Evolutionary conservation across 2,113 vertebrate genomes (phyloP).

Genomic region (Indicator maculatus): DNA sequence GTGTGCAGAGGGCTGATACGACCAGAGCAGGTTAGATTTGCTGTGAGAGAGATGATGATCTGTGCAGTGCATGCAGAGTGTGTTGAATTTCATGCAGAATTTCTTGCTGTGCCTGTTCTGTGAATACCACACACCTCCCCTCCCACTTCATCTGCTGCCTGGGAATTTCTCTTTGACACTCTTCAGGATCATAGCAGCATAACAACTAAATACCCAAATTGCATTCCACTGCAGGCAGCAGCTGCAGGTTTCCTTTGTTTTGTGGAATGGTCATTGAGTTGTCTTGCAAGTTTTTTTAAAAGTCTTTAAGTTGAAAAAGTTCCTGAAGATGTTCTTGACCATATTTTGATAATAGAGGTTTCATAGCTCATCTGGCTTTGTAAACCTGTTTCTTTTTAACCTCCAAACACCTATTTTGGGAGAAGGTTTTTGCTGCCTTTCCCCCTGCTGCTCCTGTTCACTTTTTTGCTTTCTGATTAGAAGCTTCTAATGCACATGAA

Average conservation of each 20-base stretch:
- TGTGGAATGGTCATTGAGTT: neutral
- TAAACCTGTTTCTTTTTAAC: neutral
- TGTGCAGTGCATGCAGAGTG: neutral
- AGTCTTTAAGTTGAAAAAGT: neutral
- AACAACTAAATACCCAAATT: neutral
- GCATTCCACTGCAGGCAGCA: neutral
- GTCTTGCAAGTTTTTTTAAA: neutral
- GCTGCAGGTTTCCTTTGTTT: neutral
- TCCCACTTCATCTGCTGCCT: neutral
- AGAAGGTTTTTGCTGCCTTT: neutral
- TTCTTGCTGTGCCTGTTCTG: neutral
- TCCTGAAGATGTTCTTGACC: neutral
- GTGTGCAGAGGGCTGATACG: neutral
- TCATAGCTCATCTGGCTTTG: neutral
- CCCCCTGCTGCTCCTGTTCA: neutral
- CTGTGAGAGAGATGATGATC: neutral
- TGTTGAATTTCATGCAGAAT: neutral
- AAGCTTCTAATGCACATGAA: neutral
- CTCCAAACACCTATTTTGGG: neutral
- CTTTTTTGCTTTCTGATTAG: neutral
- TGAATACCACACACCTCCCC: fast-evolving
- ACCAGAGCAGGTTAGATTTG: neutral
- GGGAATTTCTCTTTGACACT: neutral
- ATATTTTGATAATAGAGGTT: neutral
- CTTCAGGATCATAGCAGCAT: neutral